These are phyloP conservation scores for Eilema caniola DNA, from an alignment of 2,888 invertebrate species.

Conservation along the genomic window DNA sequence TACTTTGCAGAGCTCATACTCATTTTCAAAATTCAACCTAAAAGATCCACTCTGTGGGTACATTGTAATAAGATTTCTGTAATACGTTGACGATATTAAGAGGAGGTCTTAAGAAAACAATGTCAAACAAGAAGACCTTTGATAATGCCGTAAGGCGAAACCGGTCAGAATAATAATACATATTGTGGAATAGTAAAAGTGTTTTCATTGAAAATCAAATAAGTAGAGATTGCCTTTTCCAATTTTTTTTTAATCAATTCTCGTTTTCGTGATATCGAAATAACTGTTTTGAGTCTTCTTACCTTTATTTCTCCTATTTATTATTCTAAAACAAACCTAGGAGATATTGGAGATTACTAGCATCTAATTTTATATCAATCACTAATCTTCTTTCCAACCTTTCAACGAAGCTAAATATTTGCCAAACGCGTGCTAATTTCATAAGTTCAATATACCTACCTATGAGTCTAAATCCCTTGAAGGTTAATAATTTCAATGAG, in stretches of 20 bases:
- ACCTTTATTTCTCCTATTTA: not conserved
- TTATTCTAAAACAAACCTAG: not conserved
- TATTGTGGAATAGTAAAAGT: too few species aligned
- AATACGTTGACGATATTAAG: constrained; percentile 37
- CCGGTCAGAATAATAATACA: too few species aligned
- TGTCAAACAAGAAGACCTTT: too few species aligned
- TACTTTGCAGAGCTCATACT: constrained; percentile 1
- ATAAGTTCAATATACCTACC: too few species aligned
- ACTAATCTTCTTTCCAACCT: not conserved
- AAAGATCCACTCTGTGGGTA: constrained; percentile 31
- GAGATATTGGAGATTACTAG: too few species aligned
- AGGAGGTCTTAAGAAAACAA: constrained; percentile 38
- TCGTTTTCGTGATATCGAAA: constrained; percentile 17
- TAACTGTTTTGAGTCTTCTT: not conserved
- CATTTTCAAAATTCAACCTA: constrained; percentile 28
- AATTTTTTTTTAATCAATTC: constrained; percentile 32
- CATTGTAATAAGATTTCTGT: constrained; percentile 41
- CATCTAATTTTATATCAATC: too few species aligned
- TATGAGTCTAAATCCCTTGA: not conserved
- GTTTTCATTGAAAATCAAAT: too few species aligned
- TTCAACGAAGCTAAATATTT: not conserved
- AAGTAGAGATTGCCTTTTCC: constrained; percentile 27
- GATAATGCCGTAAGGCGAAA: too few species aligned
- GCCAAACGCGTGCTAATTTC: not conserved
- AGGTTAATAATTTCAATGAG: not conserved